Evolutionary conservation across 92 coral and sea anemone genomes (phyloP).

Genomic region (Zoanthus gigantus): DNA sequence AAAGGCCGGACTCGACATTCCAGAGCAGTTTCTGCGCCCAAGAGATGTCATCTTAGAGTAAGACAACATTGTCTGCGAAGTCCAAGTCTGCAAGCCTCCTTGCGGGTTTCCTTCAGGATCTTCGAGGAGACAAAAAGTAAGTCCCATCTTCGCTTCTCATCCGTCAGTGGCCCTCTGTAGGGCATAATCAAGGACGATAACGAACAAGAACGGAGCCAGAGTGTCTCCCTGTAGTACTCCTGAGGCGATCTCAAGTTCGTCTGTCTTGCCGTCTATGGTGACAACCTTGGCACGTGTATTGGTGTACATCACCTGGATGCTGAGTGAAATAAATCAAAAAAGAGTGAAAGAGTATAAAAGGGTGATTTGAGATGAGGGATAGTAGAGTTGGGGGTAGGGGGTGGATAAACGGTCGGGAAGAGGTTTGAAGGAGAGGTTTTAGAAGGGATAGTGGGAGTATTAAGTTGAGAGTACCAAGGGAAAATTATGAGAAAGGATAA

Average conservation of each 20-base stretch:
- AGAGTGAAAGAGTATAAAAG: neutral
- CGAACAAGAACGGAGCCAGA: neutral
- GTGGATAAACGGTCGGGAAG: too few species aligned
- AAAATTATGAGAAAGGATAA: too few species aligned
- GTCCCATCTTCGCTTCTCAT: neutral
- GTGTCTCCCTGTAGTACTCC: neutral
- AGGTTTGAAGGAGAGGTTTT: too few species aligned
- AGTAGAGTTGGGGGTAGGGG: too few species aligned
- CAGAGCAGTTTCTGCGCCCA: conserved; percentile 30
- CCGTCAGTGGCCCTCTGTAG: neutral
- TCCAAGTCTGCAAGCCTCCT: conserved; percentile 36
- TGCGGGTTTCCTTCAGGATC: conserved; percentile 35
- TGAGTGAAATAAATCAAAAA: neutral
- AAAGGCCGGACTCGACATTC: conserved; percentile 4
- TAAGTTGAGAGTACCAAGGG: too few species aligned
- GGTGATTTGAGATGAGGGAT: neutral
- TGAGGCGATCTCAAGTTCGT: neutral
- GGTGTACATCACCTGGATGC: neutral
- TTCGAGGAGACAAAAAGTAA: neutral
- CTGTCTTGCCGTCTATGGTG: neutral
- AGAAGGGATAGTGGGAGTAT: too few species aligned
- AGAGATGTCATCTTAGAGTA: neutral
- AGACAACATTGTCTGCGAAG: conserved; percentile 22
- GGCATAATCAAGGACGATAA: neutral
- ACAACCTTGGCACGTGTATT: neutral